Conservation (phyloP, 2,888 invertebrate species). For the Belgica antarctica region DNA sequence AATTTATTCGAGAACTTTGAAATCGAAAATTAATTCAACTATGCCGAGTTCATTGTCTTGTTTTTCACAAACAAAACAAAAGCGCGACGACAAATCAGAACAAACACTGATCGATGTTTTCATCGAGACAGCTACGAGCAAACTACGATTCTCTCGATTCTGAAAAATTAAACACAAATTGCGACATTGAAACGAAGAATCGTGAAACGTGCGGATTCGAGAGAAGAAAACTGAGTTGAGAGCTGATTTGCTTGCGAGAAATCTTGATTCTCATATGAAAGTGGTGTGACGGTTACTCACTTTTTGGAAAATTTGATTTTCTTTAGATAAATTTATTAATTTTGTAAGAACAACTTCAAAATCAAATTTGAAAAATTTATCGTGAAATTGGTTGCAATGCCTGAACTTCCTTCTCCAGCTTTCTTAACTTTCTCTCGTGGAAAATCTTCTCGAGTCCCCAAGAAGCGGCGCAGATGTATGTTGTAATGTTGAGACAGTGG, state of each 20-base stretch:
- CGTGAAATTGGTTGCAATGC: no score
- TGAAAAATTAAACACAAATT: slow-evolving; percentile 1
- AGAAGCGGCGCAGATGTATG: slow-evolving; percentile 62
- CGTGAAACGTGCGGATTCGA: neutral
- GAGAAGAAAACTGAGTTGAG: slow-evolving; percentile 3
- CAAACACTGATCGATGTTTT: neutral
- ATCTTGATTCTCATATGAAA: no score
- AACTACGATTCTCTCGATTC: neutral
- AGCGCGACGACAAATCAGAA: neutral
- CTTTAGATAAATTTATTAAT: no score
- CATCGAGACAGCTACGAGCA: neutral
- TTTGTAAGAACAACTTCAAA: no score
- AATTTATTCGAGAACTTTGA: neutral
- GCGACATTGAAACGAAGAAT: neutral
- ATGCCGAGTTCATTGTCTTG: slow-evolving; percentile 3
- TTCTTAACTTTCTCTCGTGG: neutral
- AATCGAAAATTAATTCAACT: neutral
- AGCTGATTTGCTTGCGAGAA: no score
- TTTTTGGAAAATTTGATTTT: no score
- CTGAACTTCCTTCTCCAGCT: neutral
- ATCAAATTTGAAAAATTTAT: no score
- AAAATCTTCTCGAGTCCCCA: slow-evolving; percentile 62
- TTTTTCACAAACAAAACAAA: neutral
- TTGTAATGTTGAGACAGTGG: slow-evolving; percentile 65
- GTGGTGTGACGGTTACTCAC: no score